These are phyloP conservation scores for Apis cerana DNA, from an alignment of 1,140 invertebrate species.

Conservation along the genomic window DNA sequence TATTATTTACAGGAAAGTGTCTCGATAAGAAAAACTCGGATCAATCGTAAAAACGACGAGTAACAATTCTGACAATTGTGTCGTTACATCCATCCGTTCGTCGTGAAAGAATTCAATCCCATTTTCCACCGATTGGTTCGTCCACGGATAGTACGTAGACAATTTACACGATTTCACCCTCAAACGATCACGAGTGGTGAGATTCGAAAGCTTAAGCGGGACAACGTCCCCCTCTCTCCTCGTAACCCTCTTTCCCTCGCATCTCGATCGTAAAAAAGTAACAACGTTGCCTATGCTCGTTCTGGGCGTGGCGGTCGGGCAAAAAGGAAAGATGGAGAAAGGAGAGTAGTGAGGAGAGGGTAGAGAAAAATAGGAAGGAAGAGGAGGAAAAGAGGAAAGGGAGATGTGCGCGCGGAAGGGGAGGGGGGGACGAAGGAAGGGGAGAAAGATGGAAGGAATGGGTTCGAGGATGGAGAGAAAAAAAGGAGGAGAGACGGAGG, in stretches of 20 bases:
- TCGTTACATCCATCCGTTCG: too few relatives aligned
- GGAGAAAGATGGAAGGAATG: constrained; percentile 13
- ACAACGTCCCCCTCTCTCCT: neutral
- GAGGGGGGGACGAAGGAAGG: neutral
- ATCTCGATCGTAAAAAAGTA: constrained; percentile 26
- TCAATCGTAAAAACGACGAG: too few relatives aligned
- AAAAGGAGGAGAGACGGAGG: constrained; percentile 16
- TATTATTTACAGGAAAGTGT: too few relatives aligned
- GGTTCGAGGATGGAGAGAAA: constrained; percentile 27
- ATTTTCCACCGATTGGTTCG: neutral
- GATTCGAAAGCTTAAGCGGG: neutral
- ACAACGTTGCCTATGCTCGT: constrained; percentile 30
- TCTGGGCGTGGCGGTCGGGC: constrained; percentile 33
- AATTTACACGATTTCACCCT: too few relatives aligned
- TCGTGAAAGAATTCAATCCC: neutral
- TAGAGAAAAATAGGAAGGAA: neutral
- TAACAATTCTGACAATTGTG: too few relatives aligned
- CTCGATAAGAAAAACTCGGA: too few relatives aligned
- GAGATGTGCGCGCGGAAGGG: too few relatives aligned
- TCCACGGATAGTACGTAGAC: neutral
- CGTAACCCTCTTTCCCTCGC: neutral
- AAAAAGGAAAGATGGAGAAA: neutral
- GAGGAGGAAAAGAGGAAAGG: neutral
- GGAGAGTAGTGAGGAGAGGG: neutral
- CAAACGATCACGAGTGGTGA: neutral